Conservation (phyloP, 1,140 invertebrate genomes). For the Caenorhabditis brenneri region DNA sequence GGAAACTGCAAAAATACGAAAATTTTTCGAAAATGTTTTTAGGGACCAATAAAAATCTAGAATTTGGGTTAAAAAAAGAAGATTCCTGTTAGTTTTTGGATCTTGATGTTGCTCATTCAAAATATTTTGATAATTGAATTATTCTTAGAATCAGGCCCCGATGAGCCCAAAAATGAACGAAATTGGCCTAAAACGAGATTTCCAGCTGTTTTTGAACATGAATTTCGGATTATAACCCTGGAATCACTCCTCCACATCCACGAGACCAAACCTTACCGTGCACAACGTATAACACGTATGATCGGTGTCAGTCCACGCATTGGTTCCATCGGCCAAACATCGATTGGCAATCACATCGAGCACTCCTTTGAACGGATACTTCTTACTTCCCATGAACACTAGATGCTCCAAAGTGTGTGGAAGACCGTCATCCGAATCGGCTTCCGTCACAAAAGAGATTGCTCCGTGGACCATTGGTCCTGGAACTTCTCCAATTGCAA, state of each 20-base stretch:
- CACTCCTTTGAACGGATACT: constrained; percentile 84
- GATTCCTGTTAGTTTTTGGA: no score
- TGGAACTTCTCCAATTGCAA: constrained; percentile 83
- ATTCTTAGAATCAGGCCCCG: no score
- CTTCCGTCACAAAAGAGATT: constrained; percentile 85
- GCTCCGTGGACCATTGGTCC: constrained; percentile 85
- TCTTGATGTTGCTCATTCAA: no score
- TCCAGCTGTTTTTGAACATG: no score
- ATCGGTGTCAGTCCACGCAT: constrained; percentile 83
- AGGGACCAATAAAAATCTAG: no score
- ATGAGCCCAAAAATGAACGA: no score
- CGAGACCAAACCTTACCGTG: constrained; percentile 76
- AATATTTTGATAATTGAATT: no score
- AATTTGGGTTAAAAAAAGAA: no score
- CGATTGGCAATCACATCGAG: constrained; percentile 86
- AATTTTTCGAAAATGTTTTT: no score
- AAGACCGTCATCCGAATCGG: constrained; percentile 86
- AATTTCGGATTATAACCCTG: not conserved
- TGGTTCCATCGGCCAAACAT: constrained; percentile 86
- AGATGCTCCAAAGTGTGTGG: constrained; percentile 91
- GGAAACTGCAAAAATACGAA: no score
- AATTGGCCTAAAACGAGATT: no score
- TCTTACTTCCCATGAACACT: constrained; percentile 86
- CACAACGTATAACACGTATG: constrained; percentile 87
- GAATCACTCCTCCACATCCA: no score